Evolutionary conservation across 2,113 vertebrate genomes (phyloP).

Genomic region (Boleophthalmus pectinirostris): DNA sequence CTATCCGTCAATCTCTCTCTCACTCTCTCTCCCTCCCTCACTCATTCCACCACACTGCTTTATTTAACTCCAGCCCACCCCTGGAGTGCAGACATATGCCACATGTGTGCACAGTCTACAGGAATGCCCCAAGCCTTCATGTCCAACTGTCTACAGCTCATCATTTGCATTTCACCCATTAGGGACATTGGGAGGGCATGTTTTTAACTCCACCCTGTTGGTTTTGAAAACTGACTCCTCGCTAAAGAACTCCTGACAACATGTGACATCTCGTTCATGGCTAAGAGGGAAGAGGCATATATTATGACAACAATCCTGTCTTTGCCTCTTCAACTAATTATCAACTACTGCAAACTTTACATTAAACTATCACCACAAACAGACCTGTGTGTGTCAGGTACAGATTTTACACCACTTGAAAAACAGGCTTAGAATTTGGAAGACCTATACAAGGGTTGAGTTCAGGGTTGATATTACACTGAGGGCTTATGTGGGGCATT

Average conservation of each 20-base stretch:
- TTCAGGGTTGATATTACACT: constrained; percentile 44
- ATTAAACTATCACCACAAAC: neutral
- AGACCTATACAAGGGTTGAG: constrained; percentile 10
- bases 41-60: constrained; percentile 61
- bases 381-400: constrained; percentile 4
- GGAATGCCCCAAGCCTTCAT: constrained; percentile 39
- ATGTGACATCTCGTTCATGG: constrained; percentile 23
- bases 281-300: constrained; percentile 36
- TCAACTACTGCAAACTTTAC: constrained; percentile 37
- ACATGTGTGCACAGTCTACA: constrained; percentile 39
- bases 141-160: constrained; percentile 18
- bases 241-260: constrained; percentile 37
- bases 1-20: constrained; percentile 39
- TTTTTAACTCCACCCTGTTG: constrained; percentile 5
- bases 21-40: constrained; percentile 32
- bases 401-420: constrained; percentile 16
- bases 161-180: constrained; percentile 16
- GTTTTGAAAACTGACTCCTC: constrained; percentile 35
- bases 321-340: constrained; percentile 59
- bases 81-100: constrained; percentile 31
- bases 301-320: constrained; percentile 27
- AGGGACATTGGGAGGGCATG: constrained; percentile 31
- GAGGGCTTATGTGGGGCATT: constrained; percentile 45
- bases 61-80: constrained; percentile 60
- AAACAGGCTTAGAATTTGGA: neutral